phyloP scores from a whole-genome alignment of 2,797 vertebrate species.

The Phrynocephalus guinanensis region DNA sequence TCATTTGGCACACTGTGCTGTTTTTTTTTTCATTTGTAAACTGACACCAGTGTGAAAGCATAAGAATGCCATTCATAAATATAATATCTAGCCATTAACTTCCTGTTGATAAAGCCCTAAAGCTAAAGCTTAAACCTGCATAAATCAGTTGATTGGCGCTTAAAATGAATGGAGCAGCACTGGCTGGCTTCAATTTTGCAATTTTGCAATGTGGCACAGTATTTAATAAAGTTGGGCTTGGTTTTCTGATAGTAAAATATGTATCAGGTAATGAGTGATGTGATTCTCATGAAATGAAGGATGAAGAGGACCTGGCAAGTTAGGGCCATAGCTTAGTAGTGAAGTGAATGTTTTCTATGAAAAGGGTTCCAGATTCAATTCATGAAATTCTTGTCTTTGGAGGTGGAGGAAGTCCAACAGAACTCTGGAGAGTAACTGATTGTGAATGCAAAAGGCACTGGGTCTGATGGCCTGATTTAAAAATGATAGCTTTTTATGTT shows the following conservation, averaged over 20 bases:
- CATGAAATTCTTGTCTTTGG: background rate
- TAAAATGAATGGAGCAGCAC: background rate
- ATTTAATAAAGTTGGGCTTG: background rate
- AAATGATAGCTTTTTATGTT: background rate
- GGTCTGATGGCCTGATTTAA: background rate
- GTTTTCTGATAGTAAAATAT: background rate
- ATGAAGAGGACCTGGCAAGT: background rate
- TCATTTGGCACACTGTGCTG: conserved; percentile 34
- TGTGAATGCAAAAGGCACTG: too few species aligned
- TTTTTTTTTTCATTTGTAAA: conserved; percentile 22
- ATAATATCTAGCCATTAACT: conserved; percentile 19
- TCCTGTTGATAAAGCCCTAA: conserved; percentile 7
- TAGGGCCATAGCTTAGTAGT: background rate
- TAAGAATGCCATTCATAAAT: conserved; percentile 12
- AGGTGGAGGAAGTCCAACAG: background rate
- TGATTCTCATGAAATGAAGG: background rate
- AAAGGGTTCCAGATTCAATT: background rate
- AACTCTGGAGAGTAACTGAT: background rate
- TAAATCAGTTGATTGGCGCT: conserved; percentile 1
- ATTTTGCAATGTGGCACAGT: background rate
- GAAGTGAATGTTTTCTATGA: background rate
- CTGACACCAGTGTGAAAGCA: conserved; percentile 33
- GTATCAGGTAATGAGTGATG: background rate
- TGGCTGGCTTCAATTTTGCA: background rate
- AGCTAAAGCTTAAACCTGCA: background rate